Evolutionary conservation across 2,888 invertebrate species (phyloP), one percentile per base, ranked within the genome.

Genomic region (Volucella inanis): DNA sequence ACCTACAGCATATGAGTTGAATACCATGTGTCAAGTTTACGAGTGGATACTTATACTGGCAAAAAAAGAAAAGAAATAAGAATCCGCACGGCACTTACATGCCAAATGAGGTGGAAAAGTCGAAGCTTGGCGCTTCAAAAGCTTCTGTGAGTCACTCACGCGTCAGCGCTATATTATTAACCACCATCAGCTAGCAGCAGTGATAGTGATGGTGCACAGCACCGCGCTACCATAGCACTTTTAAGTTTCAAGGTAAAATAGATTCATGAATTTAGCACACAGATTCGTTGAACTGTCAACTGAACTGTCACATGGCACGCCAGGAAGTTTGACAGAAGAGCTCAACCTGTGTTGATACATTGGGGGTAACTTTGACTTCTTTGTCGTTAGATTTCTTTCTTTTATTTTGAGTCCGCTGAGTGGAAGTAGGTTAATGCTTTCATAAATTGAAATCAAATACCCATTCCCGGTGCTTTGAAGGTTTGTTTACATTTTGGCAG

Each of bases 341-440:
- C 49, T 22, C 84, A 38, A 62, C 84, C 43, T 67, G 43, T 50
- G 14, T 1, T 10, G 10, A 4, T 10, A 18, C 18, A 43, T 12
- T 55, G 54, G 74, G 75, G 84, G 80, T 80, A 52, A 67, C 68
- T 55, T 64, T 54, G 18, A 49, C 10, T 43, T 45, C 41, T 61
- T 22, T 49, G n/a, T 54, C 39, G 49, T 10, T 55, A n/a, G 8
- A 22, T 39, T 38, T 39, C 59, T 39, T 31, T 8, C 39, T 49
- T 45, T 15, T 70, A 39, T 72, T 55, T 52, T 52, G 64, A 65
- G 81, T 22, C 22, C 81, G 85, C 76, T 72, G 67, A 81, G 8
- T 31, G 62, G 45, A 85, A 72, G 72, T 85, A 76, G 85, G 85
- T 85, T 85, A 85, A 64, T 55, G 81, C 67, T 85, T 85, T 85